Base-by-base conservation (phyloP, 2,888 invertebrate genomes). In the Phengaris arion region DNA sequence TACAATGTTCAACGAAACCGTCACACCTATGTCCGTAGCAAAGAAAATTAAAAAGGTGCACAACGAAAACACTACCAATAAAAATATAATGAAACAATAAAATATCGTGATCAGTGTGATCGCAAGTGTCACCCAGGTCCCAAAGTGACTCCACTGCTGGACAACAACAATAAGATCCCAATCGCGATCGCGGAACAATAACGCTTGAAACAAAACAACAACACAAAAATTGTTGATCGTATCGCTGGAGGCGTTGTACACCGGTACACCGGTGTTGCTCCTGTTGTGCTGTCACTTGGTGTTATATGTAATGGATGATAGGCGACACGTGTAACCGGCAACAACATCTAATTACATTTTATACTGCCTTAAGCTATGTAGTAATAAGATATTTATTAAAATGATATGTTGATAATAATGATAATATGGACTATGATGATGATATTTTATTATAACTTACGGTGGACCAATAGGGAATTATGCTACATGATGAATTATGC, bases 101-200 rank as follows among this genome's bases (percentile, higher is more conserved):
- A 22, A 8, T 8, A 48, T 48, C 22, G 22, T 59, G 15, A 59
- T 59, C 22, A 59, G 59, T 59, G 59, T 2, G 35, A 64, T 35
- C 64, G 22, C 59, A 45, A 59, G 64, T 45, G 64, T 35, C 64
- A 64, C 35, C 64, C 35, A 45, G 12, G 64, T 35, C 64, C 64
- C 59, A 59, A 45, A 64, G 35, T 64, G 35, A 64, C 64, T 35
- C 64, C 64, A 64, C 64, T 45, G 45, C 64, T 15, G 59, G 59
- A 70, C 70, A 72, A 72, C 54, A 35, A 72, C 70, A 72, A 72
- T 72, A 35, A 72, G 72, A 72, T 72, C 72, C 54, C 72, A 72
- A 72, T 72, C 72, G 51, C 54, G 22, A 54, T 13, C n/a, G n/a
- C n/a, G 51, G 70, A 51, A 70, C 72, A 72, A 52, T 72, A 72